A percentile compares a stretch with the other conserved stretches of the same genome.
Evolutionary conservation across 1,140 invertebrate genomes (phyloP).

Genomic region (Bradynema listronoti): DNA sequence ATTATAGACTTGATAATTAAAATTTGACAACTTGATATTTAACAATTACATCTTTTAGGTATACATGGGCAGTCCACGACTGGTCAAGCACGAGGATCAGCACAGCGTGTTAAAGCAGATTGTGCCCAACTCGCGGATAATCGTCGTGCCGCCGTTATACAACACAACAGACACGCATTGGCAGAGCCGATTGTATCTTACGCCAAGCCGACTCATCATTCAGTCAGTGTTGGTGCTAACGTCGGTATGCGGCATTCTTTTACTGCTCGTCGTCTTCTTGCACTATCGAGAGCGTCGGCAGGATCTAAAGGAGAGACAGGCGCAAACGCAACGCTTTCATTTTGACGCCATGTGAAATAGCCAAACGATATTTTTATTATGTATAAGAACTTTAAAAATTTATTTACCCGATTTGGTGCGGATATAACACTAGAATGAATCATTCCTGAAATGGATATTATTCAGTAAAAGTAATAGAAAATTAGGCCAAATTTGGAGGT

Average conservation of each 20-base stretch:
- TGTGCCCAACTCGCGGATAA: slow-evolving; percentile 93
- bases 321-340: slow-evolving; percentile 43
- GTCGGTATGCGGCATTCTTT: slow-evolving; percentile 77
- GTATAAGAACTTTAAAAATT: no score
- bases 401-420: no score
- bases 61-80: slow-evolving; percentile 1
- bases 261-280: slow-evolving; percentile 74
- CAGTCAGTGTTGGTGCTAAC: slow-evolving; percentile 79
- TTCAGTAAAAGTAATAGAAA: no score
- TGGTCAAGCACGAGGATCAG: slow-evolving; percentile 10
- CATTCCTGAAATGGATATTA: no score
- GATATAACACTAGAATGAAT: no score
- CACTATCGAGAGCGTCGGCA: slow-evolving; percentile 82
- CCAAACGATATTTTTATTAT: no score
- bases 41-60: no score
- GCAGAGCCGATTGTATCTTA: slow-evolving; percentile 87
- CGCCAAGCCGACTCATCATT: slow-evolving; percentile 83
- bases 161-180: slow-evolving; percentile 71
- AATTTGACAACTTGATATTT: no score
- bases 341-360: slow-evolving; percentile 49
- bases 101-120: slow-evolving; percentile 68
- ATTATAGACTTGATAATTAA: no score
- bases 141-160: slow-evolving; percentile 88
- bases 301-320: slow-evolving; percentile 71
- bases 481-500: no score